These are phyloP conservation scores for Drosophila ogumai DNA, from an alignment of 1,140 invertebrate genomes.

Conservation along the genomic window DNA sequence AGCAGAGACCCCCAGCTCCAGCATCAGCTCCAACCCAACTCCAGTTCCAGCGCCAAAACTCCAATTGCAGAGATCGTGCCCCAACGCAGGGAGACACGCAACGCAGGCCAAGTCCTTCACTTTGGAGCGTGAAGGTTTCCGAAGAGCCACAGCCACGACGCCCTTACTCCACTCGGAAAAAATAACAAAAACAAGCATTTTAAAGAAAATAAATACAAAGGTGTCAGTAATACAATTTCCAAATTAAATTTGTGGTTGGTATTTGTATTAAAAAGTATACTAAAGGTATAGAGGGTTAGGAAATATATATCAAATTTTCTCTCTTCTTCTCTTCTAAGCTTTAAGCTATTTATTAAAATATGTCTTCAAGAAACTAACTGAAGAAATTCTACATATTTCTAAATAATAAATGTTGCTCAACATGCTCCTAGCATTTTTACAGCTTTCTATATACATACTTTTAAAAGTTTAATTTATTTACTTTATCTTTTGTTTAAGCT, in stretches of 20 bases:
- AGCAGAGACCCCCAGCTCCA: slow-evolving; percentile 11
- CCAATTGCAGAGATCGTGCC: slow-evolving; percentile 41
- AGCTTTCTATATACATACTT: no score
- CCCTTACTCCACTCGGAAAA: slow-evolving; percentile 30
- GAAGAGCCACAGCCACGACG: slow-evolving; percentile 23
- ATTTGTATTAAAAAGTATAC: background rate
- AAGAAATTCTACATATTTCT: no score
- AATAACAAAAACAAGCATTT: background rate
- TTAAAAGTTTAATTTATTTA: no score
- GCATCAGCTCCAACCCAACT: slow-evolving; percentile 4
- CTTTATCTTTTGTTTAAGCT: background rate
- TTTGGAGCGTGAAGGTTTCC: slow-evolving; percentile 79
- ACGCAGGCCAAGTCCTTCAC: slow-evolving; percentile 72
- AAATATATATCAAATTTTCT: no score
- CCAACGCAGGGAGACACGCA: slow-evolving; percentile 46
- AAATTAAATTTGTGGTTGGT: background rate
- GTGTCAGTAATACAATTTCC: background rate
- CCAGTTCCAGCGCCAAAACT: slow-evolving; percentile 10
- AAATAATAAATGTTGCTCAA: no score
- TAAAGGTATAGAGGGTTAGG: background rate
- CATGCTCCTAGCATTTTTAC: no score
- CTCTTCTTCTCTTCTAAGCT: no score
- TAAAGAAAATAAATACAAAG: slow-evolving; percentile 3
- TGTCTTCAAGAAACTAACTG: no score
- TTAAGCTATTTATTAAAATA: no score